Base-by-base conservation (phyloP, 1,140 invertebrate species). In the Monochamus saltuarius region DNA sequence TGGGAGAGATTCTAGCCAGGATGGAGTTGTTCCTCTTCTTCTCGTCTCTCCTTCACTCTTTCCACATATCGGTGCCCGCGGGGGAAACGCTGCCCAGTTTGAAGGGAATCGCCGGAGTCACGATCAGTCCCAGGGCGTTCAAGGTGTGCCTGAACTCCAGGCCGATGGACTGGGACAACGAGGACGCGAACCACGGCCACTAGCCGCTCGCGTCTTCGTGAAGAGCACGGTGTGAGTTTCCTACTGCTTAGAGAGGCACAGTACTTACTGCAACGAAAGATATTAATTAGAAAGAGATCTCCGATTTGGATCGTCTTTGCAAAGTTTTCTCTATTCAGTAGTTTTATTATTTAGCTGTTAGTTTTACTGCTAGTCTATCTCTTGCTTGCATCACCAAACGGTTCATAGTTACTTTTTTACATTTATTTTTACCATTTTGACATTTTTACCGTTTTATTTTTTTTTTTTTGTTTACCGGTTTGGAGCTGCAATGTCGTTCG, bases 21-120 rank as follows among this genome's bases (percentile, higher is more conserved):
- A 93, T 93, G 87, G 94, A 97, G 74, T 79, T 97, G 39, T 97
- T 95, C 76, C 81, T 95, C 37, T 95, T 97, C 79, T 92, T 97
- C 73, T 82, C 90, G 2, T 87, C 85, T 46, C 79, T 97, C 56
- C 81, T 97, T 70, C 92, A 95, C 73, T 86, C 85, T 19, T 97
- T 94, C 72, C 81, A 94, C 62, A 73, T 95, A 1, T 76, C 80
- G 59, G 74, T 88, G 58, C 89, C 90, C 1, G 83, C 85, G 43
- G 89, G 86, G 0, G 84, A 84, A 11, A 78, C 82, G 0, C 73
- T 88, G 50, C 91, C 92, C 1, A 89, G 84, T 49, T 75, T 94
- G 7, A 85, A 88, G 60, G 89, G 90, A 16, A 87, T 86, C 47
- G 83, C 86, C 8, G 90, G 89, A 0, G 83, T 89, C 35, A 93